Evolutionary conservation across 2,113 vertebrate genomes (phyloP), one percentile per base, ranked within the genome.

Genomic region (Sander vitreus): DNA sequence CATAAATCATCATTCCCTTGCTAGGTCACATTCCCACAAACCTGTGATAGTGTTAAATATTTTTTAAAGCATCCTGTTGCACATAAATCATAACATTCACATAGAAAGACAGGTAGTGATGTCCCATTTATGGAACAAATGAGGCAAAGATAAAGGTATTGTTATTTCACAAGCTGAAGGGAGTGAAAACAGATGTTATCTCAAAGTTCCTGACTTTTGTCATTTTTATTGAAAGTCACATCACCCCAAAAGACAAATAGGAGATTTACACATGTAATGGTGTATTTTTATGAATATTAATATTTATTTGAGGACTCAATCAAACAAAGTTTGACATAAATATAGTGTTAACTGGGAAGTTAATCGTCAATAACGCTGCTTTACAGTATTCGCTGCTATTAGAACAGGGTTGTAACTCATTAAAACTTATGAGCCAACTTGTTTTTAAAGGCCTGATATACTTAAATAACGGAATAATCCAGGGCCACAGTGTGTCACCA

Each of bases 191-290:
- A 21, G 57, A 45, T 18, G 36, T 82, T 78, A 80, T 83, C 66
- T 69, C 18, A 27, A 51, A 76, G 62, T 82, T 87, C 77, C 80
- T 84, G 50, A 67, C 51, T 83, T 62, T 76, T 48, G 3, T 74
- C 15, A 13, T 71, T 70, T 63, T 58, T 45, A 63, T 36, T 48
- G 11, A 70, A 55, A 16, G 16, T 74, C 62, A 73, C 8, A 21
- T 9, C 47, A 16, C 8, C 64, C 23, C 9, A 62, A 48, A 48
- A 51, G 15, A 1, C 8, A 57, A 77, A 59, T 21, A 53, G 16
- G 2, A 67, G 4, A 58, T 59, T 50, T 27, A 73, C n/a, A n/a
- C n/a, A 16, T 72, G 21, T 19, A 71, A 27, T 30, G 33, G 14
- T 59, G 19, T 7, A 19, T 53, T 33, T 43, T n/a, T 30, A 39